Conservation (phyloP, 1,140 invertebrate species). For the Drosophila yakuba region DNA sequence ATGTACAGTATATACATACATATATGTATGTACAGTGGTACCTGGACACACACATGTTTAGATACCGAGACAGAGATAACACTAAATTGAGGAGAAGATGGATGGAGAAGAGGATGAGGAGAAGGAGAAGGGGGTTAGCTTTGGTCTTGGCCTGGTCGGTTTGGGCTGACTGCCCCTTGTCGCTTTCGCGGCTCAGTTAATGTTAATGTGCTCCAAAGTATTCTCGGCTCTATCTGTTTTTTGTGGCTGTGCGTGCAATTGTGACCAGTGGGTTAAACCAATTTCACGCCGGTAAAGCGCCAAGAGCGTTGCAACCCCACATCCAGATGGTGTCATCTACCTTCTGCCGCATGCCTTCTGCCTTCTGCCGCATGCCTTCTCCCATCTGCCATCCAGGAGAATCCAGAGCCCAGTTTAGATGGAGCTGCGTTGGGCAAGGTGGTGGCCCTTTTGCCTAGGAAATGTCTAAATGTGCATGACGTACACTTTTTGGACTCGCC, state of each 20-base stretch:
- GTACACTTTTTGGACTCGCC: conserved; percentile 75
- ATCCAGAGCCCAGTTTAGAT: background rate
- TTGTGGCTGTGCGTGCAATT: conserved; percentile 64
- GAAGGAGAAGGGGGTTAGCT: background rate
- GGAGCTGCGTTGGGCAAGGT: background rate
- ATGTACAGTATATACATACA: background rate
- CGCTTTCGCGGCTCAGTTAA: conserved; percentile 79
- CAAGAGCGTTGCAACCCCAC: conserved; percentile 73
- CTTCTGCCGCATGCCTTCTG: conserved; percentile 43
- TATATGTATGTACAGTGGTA: background rate
- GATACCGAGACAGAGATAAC: conserved; percentile 77
- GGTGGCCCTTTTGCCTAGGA: conserved; percentile 12
- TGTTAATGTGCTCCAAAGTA: conserved; percentile 79
- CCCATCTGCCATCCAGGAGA: conserved; percentile 21
- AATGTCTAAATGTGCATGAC: conserved; percentile 75
- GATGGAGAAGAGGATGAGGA: too few relatives aligned
- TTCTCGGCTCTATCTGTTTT: conserved; percentile 50
- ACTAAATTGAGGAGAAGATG: background rate
- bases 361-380: conserved; percentile 5
- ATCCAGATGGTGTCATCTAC: conserved; percentile 59
- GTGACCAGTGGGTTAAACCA: conserved; percentile 84
- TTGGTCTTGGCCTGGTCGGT: conserved; percentile 39
- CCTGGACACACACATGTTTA: conserved; percentile 64
- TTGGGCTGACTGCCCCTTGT: conserved; percentile 59
- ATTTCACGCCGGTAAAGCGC: conserved; percentile 83